These are phyloP conservation scores for Thelaira solivaga DNA, from an alignment of 2,888 invertebrate species.

Conservation along the genomic window DNA sequence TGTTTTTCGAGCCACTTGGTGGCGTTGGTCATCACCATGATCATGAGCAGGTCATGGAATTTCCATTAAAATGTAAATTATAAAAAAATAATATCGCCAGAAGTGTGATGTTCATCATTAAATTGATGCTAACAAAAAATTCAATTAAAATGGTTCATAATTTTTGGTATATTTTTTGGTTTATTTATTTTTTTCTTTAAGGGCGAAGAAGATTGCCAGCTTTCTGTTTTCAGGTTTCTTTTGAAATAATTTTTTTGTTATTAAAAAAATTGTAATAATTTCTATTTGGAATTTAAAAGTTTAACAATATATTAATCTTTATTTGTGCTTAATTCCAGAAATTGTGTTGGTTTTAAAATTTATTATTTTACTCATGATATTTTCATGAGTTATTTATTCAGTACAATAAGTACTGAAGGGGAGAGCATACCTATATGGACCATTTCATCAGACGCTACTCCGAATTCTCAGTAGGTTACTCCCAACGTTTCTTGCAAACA, in stretches of 20 bases:
- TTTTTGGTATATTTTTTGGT: slow-evolving; percentile 4
- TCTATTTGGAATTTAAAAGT: too few species aligned
- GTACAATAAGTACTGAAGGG: too few species aligned
- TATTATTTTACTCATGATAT: too few species aligned
- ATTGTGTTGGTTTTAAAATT: too few species aligned
- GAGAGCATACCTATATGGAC: too few species aligned
- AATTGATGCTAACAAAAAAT: slow-evolving; percentile 52
- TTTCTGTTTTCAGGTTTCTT: background rate
- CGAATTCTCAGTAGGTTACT: too few species aligned
- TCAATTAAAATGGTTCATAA: slow-evolving; percentile 62
- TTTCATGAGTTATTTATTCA: too few species aligned
- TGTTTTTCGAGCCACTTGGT: slow-evolving; percentile 49
- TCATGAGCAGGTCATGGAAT: slow-evolving; percentile 53
- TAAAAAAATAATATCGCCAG: slow-evolving; percentile 59
- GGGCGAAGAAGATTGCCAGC: slow-evolving; percentile 58
- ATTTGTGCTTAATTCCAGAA: too few species aligned
- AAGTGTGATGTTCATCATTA: slow-evolving; percentile 65
- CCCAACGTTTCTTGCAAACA: too few species aligned
- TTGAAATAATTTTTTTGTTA: background rate
- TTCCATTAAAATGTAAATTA: slow-evolving; percentile 56
- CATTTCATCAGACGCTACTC: too few species aligned
- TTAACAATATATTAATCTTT: too few species aligned
- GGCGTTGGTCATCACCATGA: slow-evolving; percentile 55
- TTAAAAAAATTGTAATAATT: background rate
- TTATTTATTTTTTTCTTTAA: background rate